A percentile compares a stretch with the other conserved stretches of the same genome.
phyloP scores from a whole-genome alignment of 2,888 invertebrate species.

The Cyaniris semiargus region DNA sequence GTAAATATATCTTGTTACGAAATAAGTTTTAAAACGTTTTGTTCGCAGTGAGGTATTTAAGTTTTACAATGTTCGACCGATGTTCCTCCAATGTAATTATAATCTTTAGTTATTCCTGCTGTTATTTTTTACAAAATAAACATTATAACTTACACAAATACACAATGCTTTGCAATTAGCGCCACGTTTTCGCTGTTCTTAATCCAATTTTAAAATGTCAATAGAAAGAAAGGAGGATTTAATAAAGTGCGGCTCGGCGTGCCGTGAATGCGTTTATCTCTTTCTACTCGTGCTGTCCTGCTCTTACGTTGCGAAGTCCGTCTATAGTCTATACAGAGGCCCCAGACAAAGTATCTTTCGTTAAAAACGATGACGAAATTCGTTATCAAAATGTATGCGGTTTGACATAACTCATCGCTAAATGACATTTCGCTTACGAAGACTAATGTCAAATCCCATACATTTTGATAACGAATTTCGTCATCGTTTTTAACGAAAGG shows the following conservation, averaged over 20 bases:
- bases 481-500: too few relatives aligned
- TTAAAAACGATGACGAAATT: too few relatives aligned
- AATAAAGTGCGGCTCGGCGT: constrained; percentile 29
- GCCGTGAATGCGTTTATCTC: neutral
- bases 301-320: constrained; percentile 38
- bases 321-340: too few relatives aligned
- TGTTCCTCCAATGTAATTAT: neutral
- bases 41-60: neutral
- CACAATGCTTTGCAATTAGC: neutral
- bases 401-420: too few relatives aligned
- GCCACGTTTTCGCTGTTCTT: neutral
- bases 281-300: neutral
- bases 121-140: neutral
- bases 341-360: too few relatives aligned
- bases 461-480: too few relatives aligned
- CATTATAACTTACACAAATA: neutral
- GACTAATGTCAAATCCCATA: too few relatives aligned
- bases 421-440: too few relatives aligned
- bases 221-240: constrained; percentile 28
- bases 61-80: neutral
- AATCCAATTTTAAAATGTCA: constrained; percentile 25
- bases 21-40: neutral
- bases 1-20: neutral
- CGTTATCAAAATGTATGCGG: too few relatives aligned
- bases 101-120: neutral